These are phyloP conservation scores for Tupaia chinensis DNA, from an alignment of 2,113 vertebrate species.

Conservation along the genomic window DNA sequence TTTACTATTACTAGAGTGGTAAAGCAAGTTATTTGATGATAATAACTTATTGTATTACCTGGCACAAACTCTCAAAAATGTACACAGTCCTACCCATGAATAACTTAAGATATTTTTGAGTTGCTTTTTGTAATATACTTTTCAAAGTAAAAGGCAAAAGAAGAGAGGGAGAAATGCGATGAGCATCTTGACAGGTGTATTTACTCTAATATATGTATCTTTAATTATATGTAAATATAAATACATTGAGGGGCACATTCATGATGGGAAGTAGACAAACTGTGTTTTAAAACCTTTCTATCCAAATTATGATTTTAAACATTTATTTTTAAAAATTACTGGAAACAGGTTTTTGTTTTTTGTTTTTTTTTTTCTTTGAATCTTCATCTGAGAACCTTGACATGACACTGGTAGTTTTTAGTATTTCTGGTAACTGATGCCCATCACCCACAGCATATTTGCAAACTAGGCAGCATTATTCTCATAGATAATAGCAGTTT, in stretches of 20 bases:
- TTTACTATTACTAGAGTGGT: conserved; percentile 37
- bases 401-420: not conserved
- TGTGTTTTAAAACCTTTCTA: not conserved
- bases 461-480: not conserved
- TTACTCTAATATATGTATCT: conserved; percentile 21
- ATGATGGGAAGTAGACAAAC: not conserved
- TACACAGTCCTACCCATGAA: not conserved
- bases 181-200: not conserved
- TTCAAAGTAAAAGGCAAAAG: conserved; percentile 23
- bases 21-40: conserved; percentile 20
- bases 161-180: not conserved
- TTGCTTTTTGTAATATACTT: not conserved
- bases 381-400: conserved; percentile 33
- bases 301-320: not conserved
- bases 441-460: not conserved
- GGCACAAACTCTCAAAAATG: conserved; percentile 12
- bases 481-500: not conserved
- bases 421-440: conserved; percentile 1
- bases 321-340: not conserved
- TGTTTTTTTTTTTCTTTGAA: no score
- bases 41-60: not conserved
- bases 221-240: conserved; percentile 1
- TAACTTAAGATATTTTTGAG: not conserved
- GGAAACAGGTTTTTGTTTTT: not conserved
- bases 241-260: not conserved